Base-by-base conservation (phyloP, 2,797 vertebrate species). In the Diplodus puntazzo region DNA sequence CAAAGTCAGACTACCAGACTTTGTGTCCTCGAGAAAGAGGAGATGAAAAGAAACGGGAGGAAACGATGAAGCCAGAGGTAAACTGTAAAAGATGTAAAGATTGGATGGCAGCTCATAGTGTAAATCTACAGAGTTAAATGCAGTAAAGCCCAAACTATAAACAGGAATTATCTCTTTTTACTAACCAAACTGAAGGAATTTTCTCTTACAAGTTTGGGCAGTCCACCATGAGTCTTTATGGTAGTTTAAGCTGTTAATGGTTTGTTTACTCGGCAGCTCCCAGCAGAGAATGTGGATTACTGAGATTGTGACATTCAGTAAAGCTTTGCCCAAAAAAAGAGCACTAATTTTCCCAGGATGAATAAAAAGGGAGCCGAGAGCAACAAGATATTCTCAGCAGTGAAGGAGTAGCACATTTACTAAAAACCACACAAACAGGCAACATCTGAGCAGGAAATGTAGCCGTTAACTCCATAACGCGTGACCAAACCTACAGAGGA, bases 261-360 rank as follows among this genome's bases (percentile, higher is more conserved):
- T 76, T 81, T 88, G 82, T 89, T 91, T 88, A 82, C 80, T 69
- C 69, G 55, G 66, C 61, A 82, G 50, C 68, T 85, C 45, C 63
- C 39, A 18, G 59, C 43, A 73, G 65, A 75, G 70, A 58, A 12
- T 17, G 14, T 48, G 46, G 50, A 67, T 60, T 73, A 69, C 23
- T 42, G 46, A 49, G 52, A 81, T 52, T 70, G 39, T 48, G 52
- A 61, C 50, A 27, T 7, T 34, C 30, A 34, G 30, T 52, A 52
- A 60, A 73, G n/a, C 66, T 39, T 21, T 63, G 7, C 30, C 3
- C 11, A 54, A 73, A 54, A 73, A 67, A 54, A 68, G 17, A 52
- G n/a, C 50, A 57, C 25, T 59, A 34, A 14, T 71, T 77, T 66
- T 62, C 63, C 58, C 30, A 13, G 34, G 52, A 61, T 60, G 23